Percentiles rank a stretch among this genome's conserved stretches.
Evolutionary conservation across 2,888 invertebrate species (phyloP).

Genomic region (Ametastegia equiseti): DNA sequence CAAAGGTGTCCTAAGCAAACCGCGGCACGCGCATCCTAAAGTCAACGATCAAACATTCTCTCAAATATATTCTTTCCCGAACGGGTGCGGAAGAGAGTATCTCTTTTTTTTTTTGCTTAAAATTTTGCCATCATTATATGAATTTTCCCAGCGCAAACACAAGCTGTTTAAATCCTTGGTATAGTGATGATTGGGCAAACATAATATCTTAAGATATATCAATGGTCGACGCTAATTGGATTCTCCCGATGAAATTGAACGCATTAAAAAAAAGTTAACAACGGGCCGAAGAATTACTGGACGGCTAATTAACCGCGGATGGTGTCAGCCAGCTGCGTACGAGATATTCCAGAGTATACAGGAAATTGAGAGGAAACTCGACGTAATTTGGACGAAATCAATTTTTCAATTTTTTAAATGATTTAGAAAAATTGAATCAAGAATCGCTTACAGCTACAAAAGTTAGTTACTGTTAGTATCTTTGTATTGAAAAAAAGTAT

Average conservation of each 20-base stretch:
- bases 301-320: conserved; percentile 20
- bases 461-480: no score
- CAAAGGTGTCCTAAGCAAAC: conserved; percentile 60
- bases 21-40: conserved; percentile 60
- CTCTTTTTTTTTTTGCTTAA: not conserved
- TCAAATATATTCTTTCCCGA: conserved; percentile 17
- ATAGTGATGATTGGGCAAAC: not conserved
- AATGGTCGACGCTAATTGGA: conserved; percentile 14
- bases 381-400: no score
- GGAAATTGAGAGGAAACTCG: not conserved
- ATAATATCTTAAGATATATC: not conserved
- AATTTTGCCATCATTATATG: not conserved
- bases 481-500: no score
- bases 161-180: not conserved
- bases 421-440: no score
- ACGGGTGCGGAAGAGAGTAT: conserved; percentile 1
- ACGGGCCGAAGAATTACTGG: not conserved
- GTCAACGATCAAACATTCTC: conserved; percentile 50
- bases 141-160: not conserved
- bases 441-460: no score
- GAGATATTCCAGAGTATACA: conserved; percentile 1
- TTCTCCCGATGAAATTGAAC: conserved; percentile 2
- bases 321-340: conserved; percentile 18
- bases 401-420: no score
- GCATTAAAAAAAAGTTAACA: not conserved